phyloP scores from a whole-genome alignment of 2,113 vertebrate genomes.

The Dissostichus mawsoni region DNA sequence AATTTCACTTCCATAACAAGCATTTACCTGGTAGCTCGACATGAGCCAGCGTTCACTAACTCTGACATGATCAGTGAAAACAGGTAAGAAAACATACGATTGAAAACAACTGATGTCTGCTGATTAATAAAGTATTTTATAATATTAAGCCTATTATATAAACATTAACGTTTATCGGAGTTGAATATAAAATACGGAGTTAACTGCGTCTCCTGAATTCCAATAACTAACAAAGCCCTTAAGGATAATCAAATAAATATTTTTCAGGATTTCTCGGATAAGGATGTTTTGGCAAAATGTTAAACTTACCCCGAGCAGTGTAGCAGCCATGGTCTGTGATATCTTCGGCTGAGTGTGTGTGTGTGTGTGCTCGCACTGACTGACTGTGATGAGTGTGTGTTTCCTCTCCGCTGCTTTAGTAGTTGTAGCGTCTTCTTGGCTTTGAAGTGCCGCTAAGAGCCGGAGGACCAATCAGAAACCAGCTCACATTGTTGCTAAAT shows the following conservation, averaged over 20 bases:
- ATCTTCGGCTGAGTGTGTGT: constrained; percentile 82
- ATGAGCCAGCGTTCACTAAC: no score
- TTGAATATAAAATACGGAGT: not conserved
- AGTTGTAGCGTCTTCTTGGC: constrained; percentile 90
- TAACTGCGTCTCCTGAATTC: not conserved
- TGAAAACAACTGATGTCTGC: not conserved
- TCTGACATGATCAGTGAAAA: not conserved
- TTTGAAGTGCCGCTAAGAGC: constrained; percentile 92
- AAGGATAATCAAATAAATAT: no score
- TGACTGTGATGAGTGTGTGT: constrained; percentile 73
- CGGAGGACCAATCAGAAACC: constrained; percentile 89
- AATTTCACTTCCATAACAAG: not conserved
- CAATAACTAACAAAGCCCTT: not conserved
- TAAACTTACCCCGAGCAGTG: constrained; percentile 95
- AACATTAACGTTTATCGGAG: not conserved
- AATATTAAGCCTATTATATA: not conserved
- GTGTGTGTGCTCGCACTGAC: constrained; percentile 1
- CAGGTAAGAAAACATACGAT: not conserved
- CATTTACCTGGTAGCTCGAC: not conserved
- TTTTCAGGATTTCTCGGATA: not conserved
- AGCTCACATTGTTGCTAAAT: constrained; percentile 51
- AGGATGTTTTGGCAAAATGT: not conserved
- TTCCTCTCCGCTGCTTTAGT: constrained; percentile 88
- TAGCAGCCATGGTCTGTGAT: constrained; percentile 93
- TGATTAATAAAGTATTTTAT: not conserved